A percentile compares a stretch with the other conserved stretches of the same genome.
Conservation (phyloP, 2,888 invertebrate genomes). For the Stratiomys singularior region DNA sequence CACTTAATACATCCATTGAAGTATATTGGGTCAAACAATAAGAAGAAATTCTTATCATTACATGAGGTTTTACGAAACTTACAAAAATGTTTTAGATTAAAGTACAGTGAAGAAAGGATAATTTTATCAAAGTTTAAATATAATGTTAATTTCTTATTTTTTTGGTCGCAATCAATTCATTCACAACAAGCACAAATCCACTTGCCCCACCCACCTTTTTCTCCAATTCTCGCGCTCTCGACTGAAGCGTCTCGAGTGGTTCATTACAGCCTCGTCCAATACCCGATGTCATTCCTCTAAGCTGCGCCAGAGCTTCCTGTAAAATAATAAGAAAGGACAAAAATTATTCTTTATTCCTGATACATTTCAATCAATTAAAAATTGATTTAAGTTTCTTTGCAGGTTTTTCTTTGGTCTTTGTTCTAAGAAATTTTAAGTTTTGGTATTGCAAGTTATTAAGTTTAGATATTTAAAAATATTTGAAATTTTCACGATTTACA, state of each 20-base stretch:
- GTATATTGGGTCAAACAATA: not conserved
- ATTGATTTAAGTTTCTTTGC: too few relatives aligned
- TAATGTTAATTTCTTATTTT: too few relatives aligned
- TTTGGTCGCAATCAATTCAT: too few relatives aligned
- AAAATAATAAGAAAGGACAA: slow-evolving; percentile 29
- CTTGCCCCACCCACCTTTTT: slow-evolving; percentile 75
- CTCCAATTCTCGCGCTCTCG: slow-evolving; percentile 87
- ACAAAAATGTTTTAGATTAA: not conserved
- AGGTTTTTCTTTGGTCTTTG: too few relatives aligned
- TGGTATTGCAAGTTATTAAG: too few relatives aligned
- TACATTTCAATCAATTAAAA: too few relatives aligned
- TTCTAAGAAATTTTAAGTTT: too few relatives aligned
- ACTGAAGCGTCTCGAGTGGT: slow-evolving; percentile 77
- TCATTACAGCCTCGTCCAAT: slow-evolving; percentile 71
- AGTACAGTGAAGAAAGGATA: not conserved
- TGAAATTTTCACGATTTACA: too few relatives aligned
- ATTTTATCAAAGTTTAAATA: too few relatives aligned
- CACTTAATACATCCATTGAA: too few relatives aligned
- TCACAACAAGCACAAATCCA: slow-evolving; percentile 13
- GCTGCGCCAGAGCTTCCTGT: slow-evolving; percentile 77
- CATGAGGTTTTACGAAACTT: not conserved
- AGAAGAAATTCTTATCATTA: not conserved
- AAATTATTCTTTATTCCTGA: too few relatives aligned
- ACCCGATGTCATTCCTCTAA: slow-evolving; percentile 69
- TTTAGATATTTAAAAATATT: too few relatives aligned